Conservation (phyloP, 2,888 invertebrate species). For the Zygogramma bicolorata region DNA sequence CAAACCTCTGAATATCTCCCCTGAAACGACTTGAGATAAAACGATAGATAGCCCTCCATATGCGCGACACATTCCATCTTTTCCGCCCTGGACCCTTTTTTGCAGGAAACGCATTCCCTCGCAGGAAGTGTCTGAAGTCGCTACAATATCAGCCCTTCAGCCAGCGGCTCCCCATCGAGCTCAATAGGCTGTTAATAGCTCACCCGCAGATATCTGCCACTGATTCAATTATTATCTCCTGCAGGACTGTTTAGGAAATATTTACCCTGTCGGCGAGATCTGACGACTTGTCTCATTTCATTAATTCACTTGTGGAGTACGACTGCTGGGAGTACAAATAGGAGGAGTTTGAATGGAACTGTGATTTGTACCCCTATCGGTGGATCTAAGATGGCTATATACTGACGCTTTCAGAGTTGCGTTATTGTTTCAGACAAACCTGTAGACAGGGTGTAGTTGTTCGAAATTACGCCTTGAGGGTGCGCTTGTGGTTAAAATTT, state of each 20-base stretch:
- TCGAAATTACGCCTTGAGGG: too few species aligned
- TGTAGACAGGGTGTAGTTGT: too few species aligned
- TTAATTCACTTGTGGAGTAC: conserved; percentile 26
- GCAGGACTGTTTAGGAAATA: conserved; percentile 37
- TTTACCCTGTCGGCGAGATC: conserved; percentile 36
- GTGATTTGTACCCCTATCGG: too few species aligned
- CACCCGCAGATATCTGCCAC: conserved; percentile 50
- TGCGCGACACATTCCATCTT: not conserved
- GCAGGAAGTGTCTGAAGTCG: conserved; percentile 33
- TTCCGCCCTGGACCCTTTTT: too few species aligned
- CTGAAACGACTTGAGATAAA: not conserved
- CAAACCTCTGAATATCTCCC: not conserved
- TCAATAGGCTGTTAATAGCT: conserved; percentile 56
- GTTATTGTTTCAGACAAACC: too few species aligned
- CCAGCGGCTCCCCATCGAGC: conserved; percentile 33
- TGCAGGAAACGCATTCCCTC: conserved; percentile 16
- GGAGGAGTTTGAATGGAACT: not conserved
- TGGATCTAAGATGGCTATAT: too few species aligned
- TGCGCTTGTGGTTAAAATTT: too few species aligned
- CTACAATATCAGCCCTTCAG: conserved; percentile 27
- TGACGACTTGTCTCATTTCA: conserved; percentile 26
- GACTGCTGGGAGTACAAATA: not conserved
- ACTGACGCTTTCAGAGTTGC: too few species aligned
- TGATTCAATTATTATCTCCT: conserved; percentile 48
- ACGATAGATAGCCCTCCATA: not conserved